Percentiles rank a stretch among this genome's conserved stretches.
Evolutionary conservation across 2,797 vertebrate genomes (phyloP).

Genomic region (Labeo calbasu): DNA sequence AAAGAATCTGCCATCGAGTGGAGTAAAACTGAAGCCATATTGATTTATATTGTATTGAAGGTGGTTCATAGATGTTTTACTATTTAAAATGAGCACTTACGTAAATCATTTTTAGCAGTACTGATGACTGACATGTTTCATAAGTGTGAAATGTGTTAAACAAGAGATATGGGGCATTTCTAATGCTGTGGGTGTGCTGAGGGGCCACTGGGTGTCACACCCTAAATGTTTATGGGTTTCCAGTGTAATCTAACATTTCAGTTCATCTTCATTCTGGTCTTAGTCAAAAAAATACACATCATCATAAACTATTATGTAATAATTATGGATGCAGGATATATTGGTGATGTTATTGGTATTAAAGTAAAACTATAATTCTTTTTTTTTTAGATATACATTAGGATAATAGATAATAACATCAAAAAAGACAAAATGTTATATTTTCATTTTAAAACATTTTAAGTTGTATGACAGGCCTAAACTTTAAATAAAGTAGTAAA

Average conservation of each 20-base stretch:
- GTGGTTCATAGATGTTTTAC: neutral
- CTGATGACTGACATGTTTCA: neutral
- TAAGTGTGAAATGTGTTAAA: conserved; percentile 29
- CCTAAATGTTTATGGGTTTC: conserved; percentile 11
- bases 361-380: neutral
- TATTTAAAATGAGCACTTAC: neutral
- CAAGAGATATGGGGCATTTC: conserved; percentile 23
- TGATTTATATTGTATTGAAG: neutral
- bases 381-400: neutral
- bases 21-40: neutral
- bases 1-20: neutral
- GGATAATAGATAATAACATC: too few species aligned
- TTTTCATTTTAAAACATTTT: too few species aligned
- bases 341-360: neutral
- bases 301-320: neutral
- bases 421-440: too few species aligned
- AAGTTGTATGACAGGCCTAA: too few species aligned
- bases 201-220: conserved; percentile 18
- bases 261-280: neutral
- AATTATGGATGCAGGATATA: neutral
- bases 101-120: neutral
- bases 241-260: conserved; percentile 20
- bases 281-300: neutral
- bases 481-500: too few species aligned
- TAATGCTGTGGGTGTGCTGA: conserved; percentile 8